Percentiles rank a stretch among this genome's conserved stretches.
phyloP scores from a whole-genome alignment of 2,888 invertebrate genomes.

The Colostygia pectinataria region DNA sequence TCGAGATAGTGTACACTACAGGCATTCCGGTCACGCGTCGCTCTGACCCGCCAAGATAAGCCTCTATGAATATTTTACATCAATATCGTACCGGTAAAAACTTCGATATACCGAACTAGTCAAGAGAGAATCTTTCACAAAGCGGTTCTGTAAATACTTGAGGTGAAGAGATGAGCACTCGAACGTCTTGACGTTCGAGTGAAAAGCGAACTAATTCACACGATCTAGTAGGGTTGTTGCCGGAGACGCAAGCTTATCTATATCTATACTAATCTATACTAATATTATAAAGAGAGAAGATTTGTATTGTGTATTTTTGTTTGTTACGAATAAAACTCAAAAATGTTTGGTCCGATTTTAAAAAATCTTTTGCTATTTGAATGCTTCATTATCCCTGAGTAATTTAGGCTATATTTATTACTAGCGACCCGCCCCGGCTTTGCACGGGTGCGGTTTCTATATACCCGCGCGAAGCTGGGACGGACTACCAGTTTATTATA shows the following conservation, averaged over 20 bases:
- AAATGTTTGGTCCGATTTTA: too few species aligned
- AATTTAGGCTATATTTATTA: too few species aligned
- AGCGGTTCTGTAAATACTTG: slow-evolving; percentile 46
- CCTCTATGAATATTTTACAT: neutral
- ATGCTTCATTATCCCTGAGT: too few species aligned
- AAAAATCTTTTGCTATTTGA: too few species aligned
- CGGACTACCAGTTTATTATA: too few species aligned
- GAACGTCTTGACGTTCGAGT: slow-evolving; percentile 40
- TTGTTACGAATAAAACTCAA: too few species aligned
- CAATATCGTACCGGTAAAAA: slow-evolving; percentile 2
- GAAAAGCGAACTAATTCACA: slow-evolving; percentile 49
- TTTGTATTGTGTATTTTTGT: too few species aligned
- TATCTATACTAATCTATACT: too few species aligned
- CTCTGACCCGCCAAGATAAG: slow-evolving; percentile 14
- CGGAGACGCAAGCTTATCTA: neutral
- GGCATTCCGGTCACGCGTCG: slow-evolving; percentile 16
- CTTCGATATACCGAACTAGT: slow-evolving; percentile 5
- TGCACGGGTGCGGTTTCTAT: too few species aligned
- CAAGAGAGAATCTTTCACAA: slow-evolving; percentile 37
- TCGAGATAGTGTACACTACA: slow-evolving; percentile 17
- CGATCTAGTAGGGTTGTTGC: slow-evolving; percentile 21
- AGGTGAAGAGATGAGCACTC: slow-evolving; percentile 41
- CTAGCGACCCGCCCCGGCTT: too few species aligned
- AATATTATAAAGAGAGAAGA: too few species aligned
- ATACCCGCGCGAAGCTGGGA: too few species aligned